Base-by-base conservation (phyloP, 2,113 vertebrate species). In the Mugil cephalus region DNA sequence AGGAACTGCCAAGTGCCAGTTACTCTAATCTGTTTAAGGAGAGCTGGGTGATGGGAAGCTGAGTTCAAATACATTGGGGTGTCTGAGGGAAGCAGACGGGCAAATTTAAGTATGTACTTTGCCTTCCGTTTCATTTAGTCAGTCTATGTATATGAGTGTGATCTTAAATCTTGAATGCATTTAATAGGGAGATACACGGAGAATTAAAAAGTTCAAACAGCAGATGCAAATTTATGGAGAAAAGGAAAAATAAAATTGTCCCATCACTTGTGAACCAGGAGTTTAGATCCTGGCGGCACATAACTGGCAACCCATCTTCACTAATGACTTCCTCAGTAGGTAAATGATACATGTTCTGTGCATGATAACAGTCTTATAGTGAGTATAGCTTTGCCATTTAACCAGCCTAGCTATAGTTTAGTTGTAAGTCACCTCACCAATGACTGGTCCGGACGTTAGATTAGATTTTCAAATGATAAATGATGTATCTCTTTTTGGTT, bases 251-350 rank as follows among this genome's bases (percentile, higher is more conserved):
- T 62, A 45, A 12, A 39, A 50, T 18, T 10, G 43, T 39, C 53
- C 65, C 53, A 42, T 66, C 73, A 61, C 51, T 45, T 30, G n/a
- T n/a, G 21, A 80, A 36, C 35, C 34, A 30, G 36, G 34, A 64
- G 19, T 70, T 79, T 66, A 36, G 19, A 61, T 43, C 80, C 65
- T 7, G 24, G 55, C 69, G 65, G 58, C 30, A 73, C 45, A 66
- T 43, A 52, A 77, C 38, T 77, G 55, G 53, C 40, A 50, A 40
- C 35, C 45, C 46, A 63, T 70, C 53, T 61, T 66, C 34, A 43
- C 56, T 66, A 38, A 69, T 55, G 52, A 54, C 36, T 30, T 47
- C 59, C 50, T 77, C 64, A 70, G 80, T 77, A 80, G 64, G 68
- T 40, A 47, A 74, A 70, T 34, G 55, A 70, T 35, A 42, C 63